Conservation (phyloP, 2,888 invertebrate genomes). For the Sphecodes monilicornis region DNA sequence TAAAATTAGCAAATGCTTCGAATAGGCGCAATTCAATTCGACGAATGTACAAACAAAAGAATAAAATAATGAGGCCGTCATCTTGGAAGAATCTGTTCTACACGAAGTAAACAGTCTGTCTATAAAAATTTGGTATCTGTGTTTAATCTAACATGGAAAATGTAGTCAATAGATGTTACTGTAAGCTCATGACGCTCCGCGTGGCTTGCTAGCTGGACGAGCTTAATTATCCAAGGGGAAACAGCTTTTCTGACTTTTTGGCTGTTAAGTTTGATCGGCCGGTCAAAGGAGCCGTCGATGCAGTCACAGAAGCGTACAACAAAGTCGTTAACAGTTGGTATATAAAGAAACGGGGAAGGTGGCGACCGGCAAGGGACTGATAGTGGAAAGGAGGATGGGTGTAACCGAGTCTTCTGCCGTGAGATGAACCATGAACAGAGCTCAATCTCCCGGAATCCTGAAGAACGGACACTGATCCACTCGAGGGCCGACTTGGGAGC, state of each 20-base stretch:
- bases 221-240: constrained; percentile 29
- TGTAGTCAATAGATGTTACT: not conserved
- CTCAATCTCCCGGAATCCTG: constrained; percentile 80
- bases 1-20: not conserved
- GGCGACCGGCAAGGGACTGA: constrained; percentile 47
- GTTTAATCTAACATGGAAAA: not conserved
- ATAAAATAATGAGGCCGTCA: not conserved
- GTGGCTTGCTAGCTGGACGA: not conserved
- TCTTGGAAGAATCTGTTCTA: not conserved
- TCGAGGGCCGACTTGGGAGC: constrained; percentile 60
- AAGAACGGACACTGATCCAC: constrained; percentile 74
- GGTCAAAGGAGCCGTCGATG: constrained; percentile 78
- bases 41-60: not conserved
- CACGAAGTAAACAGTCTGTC: not conserved
- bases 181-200: not conserved
- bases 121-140: not conserved
- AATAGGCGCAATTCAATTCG: not conserved
- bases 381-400: constrained; percentile 44
- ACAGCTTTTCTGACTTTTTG: constrained; percentile 39
- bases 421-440: constrained; percentile 76
- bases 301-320: constrained; percentile 69
- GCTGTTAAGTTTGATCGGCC: constrained; percentile 54
- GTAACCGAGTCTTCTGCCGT: constrained; percentile 71
- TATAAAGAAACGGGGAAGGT: constrained; percentile 62
- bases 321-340: constrained; percentile 70